phyloP scores from a whole-genome alignment of 2,888 invertebrate species.

The Lasioglossum leucozonium region DNA sequence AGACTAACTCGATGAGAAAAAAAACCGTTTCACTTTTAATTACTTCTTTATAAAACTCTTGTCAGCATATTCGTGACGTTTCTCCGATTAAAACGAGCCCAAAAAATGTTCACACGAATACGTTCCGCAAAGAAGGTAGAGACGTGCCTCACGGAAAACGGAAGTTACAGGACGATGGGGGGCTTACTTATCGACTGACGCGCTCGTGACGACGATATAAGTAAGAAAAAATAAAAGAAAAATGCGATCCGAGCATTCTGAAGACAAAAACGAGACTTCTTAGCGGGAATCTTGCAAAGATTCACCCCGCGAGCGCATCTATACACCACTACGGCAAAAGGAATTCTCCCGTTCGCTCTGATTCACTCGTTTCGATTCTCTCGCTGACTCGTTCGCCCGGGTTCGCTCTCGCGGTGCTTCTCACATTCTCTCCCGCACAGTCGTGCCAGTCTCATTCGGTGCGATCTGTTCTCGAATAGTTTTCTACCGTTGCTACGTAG shows the following conservation, averaged over 20 bases:
- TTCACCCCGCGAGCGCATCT: conserved; percentile 29
- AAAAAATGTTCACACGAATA: not conserved
- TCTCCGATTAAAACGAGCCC: no score
- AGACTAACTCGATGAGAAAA: no score
- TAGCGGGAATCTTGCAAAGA: conserved; percentile 44
- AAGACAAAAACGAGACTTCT: not conserved
- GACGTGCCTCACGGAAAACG: not conserved
- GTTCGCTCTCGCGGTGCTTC: not conserved
- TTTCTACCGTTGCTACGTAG: conserved; percentile 82
- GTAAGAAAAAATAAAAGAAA: not conserved
- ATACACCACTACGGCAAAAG: conserved; percentile 22
- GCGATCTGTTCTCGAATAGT: conserved; percentile 51
- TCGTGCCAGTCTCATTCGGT: conserved; percentile 30
- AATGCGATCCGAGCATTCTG: not conserved
- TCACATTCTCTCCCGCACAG: conserved; percentile 41
- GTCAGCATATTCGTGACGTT: no score
- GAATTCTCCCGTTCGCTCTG: conserved; percentile 1
- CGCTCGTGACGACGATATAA: not conserved
- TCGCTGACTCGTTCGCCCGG: not conserved
- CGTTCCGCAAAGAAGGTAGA: not conserved
- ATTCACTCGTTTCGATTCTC: not conserved
- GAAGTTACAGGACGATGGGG: not conserved
- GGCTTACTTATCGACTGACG: not conserved
- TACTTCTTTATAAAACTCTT: no score
- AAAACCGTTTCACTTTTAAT: no score